Percentiles rank a stretch among this genome's conserved stretches.
Conservation (phyloP, 2,888 invertebrate species). For the Athripsodes cinereus region DNA sequence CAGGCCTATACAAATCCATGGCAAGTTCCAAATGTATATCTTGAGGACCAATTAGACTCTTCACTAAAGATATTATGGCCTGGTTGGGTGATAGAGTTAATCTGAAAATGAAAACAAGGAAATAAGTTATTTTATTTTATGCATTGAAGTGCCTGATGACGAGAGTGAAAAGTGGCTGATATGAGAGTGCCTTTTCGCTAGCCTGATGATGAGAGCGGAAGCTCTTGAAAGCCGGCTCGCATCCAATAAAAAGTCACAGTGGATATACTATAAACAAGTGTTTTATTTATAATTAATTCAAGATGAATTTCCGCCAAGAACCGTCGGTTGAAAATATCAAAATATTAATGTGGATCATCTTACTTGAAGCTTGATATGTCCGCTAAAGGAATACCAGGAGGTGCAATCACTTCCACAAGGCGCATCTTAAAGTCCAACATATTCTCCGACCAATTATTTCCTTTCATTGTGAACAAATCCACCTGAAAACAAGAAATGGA, state of each 20-base stretch:
- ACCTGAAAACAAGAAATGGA: conserved; percentile 32
- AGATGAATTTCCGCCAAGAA: background rate
- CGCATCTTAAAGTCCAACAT: conserved; percentile 70
- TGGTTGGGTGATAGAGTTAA: conserved; percentile 54
- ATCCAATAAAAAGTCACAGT: too few relatives aligned
- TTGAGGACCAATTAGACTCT: conserved; percentile 78
- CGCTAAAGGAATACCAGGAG: conserved; percentile 53
- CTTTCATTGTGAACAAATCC: conserved; percentile 84
- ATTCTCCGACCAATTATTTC: conserved; percentile 66
- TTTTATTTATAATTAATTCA: background rate
- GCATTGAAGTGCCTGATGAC: too few relatives aligned
- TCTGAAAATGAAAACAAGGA: conserved; percentile 35
- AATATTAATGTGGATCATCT: conserved; percentile 30
- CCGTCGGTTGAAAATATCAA: too few relatives aligned
- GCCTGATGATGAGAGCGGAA: too few relatives aligned
- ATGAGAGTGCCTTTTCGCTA: too few relatives aligned
- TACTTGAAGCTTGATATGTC: conserved; percentile 54
- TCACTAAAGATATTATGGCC: conserved; percentile 69
- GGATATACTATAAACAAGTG: too few relatives aligned
- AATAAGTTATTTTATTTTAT: background rate
- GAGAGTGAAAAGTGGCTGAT: too few relatives aligned
- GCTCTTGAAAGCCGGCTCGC: too few relatives aligned
- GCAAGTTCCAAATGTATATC: conserved; percentile 81
- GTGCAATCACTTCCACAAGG: conserved; percentile 59
- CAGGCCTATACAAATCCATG: conserved; percentile 74